Evolutionary conservation across 37 sponge, comb jelly and placozoan genomes (phyloP).

Genomic region (Spongilla lacustris): DNA sequence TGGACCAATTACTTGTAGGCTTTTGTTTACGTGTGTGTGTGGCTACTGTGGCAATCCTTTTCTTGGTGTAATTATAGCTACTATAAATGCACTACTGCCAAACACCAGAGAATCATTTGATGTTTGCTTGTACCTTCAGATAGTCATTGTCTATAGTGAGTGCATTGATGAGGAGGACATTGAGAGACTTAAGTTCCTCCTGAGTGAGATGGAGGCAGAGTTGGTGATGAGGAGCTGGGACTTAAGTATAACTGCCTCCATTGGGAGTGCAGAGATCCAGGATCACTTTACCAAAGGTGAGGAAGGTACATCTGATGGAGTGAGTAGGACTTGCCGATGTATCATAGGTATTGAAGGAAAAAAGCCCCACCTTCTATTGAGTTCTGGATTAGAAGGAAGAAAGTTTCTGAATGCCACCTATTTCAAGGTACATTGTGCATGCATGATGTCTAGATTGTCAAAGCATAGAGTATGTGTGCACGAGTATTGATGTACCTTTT

Average conservation of each 20-base stretch:
- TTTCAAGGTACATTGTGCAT: conserved; percentile 6
- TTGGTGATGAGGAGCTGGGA: conserved; percentile 38
- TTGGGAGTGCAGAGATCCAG: conserved; percentile 3
- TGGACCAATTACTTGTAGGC: too few species aligned
- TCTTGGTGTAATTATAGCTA: too few species aligned
- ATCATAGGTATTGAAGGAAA: neutral
- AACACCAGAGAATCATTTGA: neutral
- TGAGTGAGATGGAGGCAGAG: conserved; percentile 16
- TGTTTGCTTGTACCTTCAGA: conserved; percentile 18
- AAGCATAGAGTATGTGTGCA: neutral
- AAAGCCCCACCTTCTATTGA: conserved; percentile 8
- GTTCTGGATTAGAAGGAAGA: neutral
- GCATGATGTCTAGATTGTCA: too few species aligned
- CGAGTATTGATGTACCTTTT: too few species aligned
- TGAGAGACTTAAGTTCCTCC: conserved; percentile 22
- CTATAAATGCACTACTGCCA: neutral
- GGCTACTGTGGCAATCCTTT: too few species aligned
- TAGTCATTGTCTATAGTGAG: conserved; percentile 44
- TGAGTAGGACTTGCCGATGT: neutral
- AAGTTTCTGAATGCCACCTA: conserved; percentile 32
- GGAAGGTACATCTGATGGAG: neutral
- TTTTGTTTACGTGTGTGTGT: too few species aligned
- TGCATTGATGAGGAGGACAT: conserved; percentile 13
- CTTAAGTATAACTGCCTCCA: conserved; percentile 10
- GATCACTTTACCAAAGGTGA: conserved; percentile 24